A percentile compares a stretch with the other conserved stretches of the same genome.
Conservation (phyloP, 2,113 vertebrate species). For the Herpetotheres cachinnans region DNA sequence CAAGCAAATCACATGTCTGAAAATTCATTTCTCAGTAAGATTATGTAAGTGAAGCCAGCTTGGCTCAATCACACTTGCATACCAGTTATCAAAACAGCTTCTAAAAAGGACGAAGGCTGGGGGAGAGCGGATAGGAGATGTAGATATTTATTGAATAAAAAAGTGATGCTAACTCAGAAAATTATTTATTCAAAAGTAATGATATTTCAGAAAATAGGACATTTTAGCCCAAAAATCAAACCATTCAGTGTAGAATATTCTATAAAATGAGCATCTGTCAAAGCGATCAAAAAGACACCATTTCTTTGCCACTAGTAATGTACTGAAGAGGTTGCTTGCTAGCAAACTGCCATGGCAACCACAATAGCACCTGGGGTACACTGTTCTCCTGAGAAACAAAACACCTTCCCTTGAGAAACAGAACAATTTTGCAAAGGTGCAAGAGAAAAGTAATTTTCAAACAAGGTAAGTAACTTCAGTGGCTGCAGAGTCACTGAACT, state of each 20-base stretch:
- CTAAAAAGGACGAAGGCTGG: background rate
- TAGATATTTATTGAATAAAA: background rate
- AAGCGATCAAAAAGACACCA: background rate
- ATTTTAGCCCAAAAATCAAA: background rate
- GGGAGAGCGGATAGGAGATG: background rate
- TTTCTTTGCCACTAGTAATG: background rate
- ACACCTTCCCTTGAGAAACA: background rate
- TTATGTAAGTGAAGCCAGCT: background rate
- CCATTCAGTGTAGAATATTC: background rate
- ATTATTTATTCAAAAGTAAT: background rate
- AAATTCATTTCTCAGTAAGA: background rate
- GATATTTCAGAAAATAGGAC: background rate
- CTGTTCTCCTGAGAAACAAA: background rate
- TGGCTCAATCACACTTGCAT: background rate
- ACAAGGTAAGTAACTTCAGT: background rate
- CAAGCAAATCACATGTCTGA: background rate
- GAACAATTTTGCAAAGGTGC: background rate
- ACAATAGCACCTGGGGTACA: background rate
- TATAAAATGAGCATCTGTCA: background rate
- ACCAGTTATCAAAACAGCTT: background rate
- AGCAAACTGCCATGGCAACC: constrained; percentile 53
- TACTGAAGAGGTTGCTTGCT: background rate
- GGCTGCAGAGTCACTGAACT: background rate
- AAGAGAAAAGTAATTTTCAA: background rate
- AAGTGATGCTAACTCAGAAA: background rate